A percentile compares a stretch with the other conserved stretches of the same genome.
phyloP scores from a whole-genome alignment of 2,113 vertebrate genomes.

The Pygoscelis antarcticus region DNA sequence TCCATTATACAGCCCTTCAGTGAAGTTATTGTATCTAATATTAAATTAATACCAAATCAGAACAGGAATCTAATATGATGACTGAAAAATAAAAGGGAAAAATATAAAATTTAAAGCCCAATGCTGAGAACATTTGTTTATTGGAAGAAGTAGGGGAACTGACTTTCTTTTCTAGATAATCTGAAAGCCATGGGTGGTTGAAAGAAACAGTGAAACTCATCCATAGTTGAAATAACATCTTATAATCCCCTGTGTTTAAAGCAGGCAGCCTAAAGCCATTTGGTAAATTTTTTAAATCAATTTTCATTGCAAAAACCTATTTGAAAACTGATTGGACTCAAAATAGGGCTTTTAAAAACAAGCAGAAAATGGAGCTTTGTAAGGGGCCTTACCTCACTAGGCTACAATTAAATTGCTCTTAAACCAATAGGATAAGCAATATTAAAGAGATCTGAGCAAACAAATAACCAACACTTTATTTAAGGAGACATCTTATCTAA shows the following conservation, averaged over 20 bases:
- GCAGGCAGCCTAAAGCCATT: neutral
- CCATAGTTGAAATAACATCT: neutral
- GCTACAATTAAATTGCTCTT: neutral
- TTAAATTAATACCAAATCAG: neutral
- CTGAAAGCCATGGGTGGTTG: neutral
- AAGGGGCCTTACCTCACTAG: neutral
- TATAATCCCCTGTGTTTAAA: neutral
- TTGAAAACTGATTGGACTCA: neutral
- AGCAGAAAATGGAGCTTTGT: neutral
- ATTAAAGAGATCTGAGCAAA: neutral
- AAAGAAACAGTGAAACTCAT: neutral
- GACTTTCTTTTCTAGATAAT: neutral
- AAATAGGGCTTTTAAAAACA: neutral
- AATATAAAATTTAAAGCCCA: neutral
- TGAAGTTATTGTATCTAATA: neutral
- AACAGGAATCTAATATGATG: neutral
- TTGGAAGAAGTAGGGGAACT: neutral
- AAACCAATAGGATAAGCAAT: neutral
- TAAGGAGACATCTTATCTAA: neutral
- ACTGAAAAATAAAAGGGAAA: neutral
- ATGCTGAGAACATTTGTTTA: neutral
- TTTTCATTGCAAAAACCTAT: neutral
- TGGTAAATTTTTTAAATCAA: neutral
- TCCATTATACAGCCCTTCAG: neutral
- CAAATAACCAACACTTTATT: neutral